Base-by-base conservation (phyloP, 2,797 vertebrate genomes). In the Threskiornis aethiopicus region DNA sequence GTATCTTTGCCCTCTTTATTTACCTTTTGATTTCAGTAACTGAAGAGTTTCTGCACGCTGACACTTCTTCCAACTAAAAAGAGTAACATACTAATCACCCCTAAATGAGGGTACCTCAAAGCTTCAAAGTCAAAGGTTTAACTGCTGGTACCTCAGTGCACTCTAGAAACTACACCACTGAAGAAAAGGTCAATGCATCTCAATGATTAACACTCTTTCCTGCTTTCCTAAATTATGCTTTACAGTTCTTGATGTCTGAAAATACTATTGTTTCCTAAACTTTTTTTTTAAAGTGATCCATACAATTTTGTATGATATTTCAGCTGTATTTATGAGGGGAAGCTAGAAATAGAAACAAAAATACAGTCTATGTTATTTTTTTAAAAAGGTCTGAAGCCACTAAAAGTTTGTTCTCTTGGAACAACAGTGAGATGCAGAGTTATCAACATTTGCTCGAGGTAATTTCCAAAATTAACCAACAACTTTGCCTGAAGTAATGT, bases 391-490 rank as follows among this genome's bases (percentile, higher is more conserved):
- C 66, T 89, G 46, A 90, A 87, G 25, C 8, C 26, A 42, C 15
- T 39, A 25, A 18, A 72, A 72, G 25, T 51, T 76, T 84, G 5
- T 54, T 76, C 65, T 62, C 33, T 54, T 37, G 4, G 13, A 24
- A 57, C 19, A 83, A 59, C 14, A 69, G 18, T 0, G 0, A 66
- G 7, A 79, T 16, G 18, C 4, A 62, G 8, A 51, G 3, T 59
- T 39, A 44, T 11, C 21, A 92, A 10, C 7, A 46, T 52, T 79
- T 87, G 9, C 39, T 46, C 75, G 15, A 51, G 5, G 8, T 39
- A 42, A 17, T 37, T 85, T 70, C 22, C 39, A 67, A 70, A 24
- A 73, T 39, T 22, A 73, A 35, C 6, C 7, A 62, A 54, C 2
- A n/a, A 29, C 16, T 75, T 84, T 29, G 10, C 33, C 51, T 41